phyloP scores from a whole-genome alignment of 2,888 invertebrate genomes.

The Podotricha telesiphe region DNA sequence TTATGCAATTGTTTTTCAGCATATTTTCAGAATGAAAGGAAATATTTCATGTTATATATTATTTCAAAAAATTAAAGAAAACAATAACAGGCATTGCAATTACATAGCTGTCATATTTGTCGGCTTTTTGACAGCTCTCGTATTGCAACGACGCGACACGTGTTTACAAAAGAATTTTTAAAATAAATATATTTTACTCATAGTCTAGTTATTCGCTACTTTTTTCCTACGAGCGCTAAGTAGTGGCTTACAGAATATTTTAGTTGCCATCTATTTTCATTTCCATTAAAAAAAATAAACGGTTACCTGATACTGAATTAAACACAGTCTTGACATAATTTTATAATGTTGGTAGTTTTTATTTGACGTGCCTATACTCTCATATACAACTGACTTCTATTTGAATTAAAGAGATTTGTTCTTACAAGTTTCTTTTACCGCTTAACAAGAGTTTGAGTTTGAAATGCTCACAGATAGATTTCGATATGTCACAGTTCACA shows the following conservation, averaged over 20 bases:
- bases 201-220: not conserved
- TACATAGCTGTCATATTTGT: constrained; percentile 20
- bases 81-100: constrained; percentile 1
- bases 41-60: constrained; percentile 9
- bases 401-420: too few relatives aligned
- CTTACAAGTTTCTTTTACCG: too few relatives aligned
- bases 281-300: not conserved
- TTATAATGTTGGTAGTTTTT: too few relatives aligned
- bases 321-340: too few relatives aligned
- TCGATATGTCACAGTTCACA: too few relatives aligned
- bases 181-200: constrained; percentile 17
- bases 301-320: too few relatives aligned
- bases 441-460: too few relatives aligned
- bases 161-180: constrained; percentile 12
- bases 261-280: not conserved
- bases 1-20: not conserved
- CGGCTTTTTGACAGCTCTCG: constrained; percentile 21
- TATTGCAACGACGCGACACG: constrained; percentile 11
- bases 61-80: constrained; percentile 10
- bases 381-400: too few relatives aligned
- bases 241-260: not conserved
- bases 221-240: not conserved
- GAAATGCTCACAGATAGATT: too few relatives aligned
- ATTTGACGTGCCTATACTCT: too few relatives aligned
- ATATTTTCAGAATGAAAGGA: not conserved